Evolutionary conservation across 2,797 vertebrate species (phyloP), one percentile per base, ranked within the genome.

Genomic region (Brachymystax lenok): DNA sequence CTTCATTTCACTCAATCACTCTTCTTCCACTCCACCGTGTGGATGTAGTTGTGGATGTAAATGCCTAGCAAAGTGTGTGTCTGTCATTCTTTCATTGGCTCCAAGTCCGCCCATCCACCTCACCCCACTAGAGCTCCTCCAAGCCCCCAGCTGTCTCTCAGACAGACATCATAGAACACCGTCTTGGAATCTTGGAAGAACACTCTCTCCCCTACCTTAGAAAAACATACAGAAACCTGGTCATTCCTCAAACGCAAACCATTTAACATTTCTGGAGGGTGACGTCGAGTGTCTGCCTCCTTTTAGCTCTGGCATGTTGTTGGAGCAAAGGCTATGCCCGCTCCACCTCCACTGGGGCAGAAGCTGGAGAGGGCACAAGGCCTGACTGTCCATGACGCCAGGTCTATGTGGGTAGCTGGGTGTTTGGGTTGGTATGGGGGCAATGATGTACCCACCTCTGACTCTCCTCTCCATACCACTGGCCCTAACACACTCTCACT

Each of bases 61-160:
- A 71, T 28, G 71, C 73, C 59, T 64, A 24, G 24, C 54, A 77
- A 50, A 84, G 71, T 28, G 71, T 73, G n/a, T 54, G 33, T 77
- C 67, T 69, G 74, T 79, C 71, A 79, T 67, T 4, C 4, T 66
- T 27, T 66, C 10, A 27, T 66, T 30, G 14, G 24, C 5, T 30
- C 63, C 61, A 24, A 4, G 61, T 64, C 64, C 64, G 5, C 33
- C 14, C 12, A 10, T 64, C 27, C 14, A 19, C 27, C 28, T 68
- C 30, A 19, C 28, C 66, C 28, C 5, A 1, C 66, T 33, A 19
- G 27, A 68, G 17, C 66, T 19, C 66, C 35, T 30, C 28, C 66
- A 19, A 17, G 14, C 28, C 28, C 28, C 16, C 28, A 68, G 66
- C 56, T 59, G 56, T 21, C 56, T 59, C 56, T 17, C 27, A 68